Evolutionary conservation across 2,113 vertebrate species (phyloP), one percentile per base, ranked within the genome.

Genomic region (Numida meleagris): DNA sequence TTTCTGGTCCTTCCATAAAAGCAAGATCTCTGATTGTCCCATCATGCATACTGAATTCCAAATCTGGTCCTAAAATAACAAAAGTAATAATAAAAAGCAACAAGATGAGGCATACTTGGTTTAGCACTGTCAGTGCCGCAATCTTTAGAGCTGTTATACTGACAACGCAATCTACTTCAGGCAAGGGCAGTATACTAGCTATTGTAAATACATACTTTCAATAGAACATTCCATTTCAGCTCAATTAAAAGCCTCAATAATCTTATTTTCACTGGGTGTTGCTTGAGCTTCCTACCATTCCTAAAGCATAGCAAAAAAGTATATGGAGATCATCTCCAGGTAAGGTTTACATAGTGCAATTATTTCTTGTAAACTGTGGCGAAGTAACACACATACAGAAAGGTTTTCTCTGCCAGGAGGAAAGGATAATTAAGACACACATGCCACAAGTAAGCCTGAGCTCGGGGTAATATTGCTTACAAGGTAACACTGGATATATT

Each of bases 1-100:
- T 99, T 90, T 99, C 99, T 0, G 99, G 99, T 33, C 99, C 99
- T 98, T 99, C 99, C 99, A 99, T 99, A 95, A 99, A 99, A 87
- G 99, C 99, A 97, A 99, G 97, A 96, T 99, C 99, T 97, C 99
- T 98, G 96, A 99, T 99, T 86, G 99, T 99, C 77, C 99, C 99
- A 80, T 99, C 99, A 5, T 99, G 99, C 99, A 99, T 99, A 97
- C 99, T 99, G 95, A 99, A 99, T 83, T 98, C 97, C 97, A 99
- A 96, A 97, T 99, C 99, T 14, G 99, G 99, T 63, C 99, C 99
- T 99, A 95, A 95, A 96, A 87, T 50, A 91, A 93, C 80, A 25
- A 34, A 34, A 89, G 45, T 81, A 92, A 91, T 86, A 96, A 70
- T 61, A 2, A 13, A 84, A 14, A 45, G 34, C n/a, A 63, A 73